Evolutionary conservation across 1,140 invertebrate species (phyloP).

Genomic region (Papilio aristodemus): DNA sequence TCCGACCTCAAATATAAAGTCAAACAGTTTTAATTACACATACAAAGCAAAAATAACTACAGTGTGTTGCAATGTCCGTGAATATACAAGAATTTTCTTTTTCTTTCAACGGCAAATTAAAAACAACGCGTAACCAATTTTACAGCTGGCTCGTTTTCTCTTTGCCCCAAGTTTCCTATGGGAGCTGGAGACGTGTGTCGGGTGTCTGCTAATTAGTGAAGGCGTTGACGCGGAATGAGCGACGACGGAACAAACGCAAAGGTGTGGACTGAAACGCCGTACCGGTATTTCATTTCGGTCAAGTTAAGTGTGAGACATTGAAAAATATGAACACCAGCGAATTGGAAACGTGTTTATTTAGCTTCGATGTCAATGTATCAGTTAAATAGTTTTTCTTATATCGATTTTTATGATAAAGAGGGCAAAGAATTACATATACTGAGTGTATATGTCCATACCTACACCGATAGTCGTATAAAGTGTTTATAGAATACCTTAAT

Average conservation of each 20-base stretch:
- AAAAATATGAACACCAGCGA: background rate
- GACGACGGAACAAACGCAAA: conserved; percentile 58
- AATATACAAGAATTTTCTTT: background rate
- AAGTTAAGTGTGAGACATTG: background rate
- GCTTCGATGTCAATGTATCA: background rate
- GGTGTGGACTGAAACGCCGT: conserved; percentile 59
- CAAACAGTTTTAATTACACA: conserved; percentile 26
- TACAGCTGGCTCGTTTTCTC: conserved; percentile 61
- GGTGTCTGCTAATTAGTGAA: conserved; percentile 74
- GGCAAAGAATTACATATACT: too few relatives aligned
- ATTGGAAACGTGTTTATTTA: background rate
- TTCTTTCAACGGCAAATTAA: conserved; percentile 34
- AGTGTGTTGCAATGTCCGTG: background rate
- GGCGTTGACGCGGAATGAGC: conserved; percentile 70
- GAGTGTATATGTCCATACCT: too few relatives aligned
- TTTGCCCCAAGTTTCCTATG: conserved; percentile 58
- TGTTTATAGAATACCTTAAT: too few relatives aligned
- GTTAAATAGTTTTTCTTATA: too few relatives aligned
- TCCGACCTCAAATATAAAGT: background rate
- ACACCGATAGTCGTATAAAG: too few relatives aligned
- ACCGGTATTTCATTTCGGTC: conserved; percentile 15
- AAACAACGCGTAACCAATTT: conserved; percentile 56
- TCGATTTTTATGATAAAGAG: too few relatives aligned
- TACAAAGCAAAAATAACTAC: conserved; percentile 30
- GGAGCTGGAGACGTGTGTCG: conserved; percentile 60